phyloP scores from a whole-genome alignment of 2,113 vertebrate species.

The Phrynocephalus versicolor region DNA sequence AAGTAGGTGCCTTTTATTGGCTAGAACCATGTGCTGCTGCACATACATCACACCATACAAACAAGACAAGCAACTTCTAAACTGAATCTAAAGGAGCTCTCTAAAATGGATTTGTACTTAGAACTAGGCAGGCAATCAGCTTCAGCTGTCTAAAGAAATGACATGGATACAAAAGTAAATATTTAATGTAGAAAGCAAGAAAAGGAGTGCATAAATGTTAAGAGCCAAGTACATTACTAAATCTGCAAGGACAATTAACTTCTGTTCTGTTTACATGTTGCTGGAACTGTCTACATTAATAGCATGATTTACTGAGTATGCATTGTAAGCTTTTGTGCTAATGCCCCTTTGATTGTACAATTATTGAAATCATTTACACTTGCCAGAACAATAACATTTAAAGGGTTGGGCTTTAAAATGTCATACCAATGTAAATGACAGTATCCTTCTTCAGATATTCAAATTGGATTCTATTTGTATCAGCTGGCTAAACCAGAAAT shows the following conservation, averaged over 20 bases:
- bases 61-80: neutral
- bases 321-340: neutral
- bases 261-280: constrained; percentile 7
- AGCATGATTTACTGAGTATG: constrained; percentile 14
- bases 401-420: constrained; percentile 6
- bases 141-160: constrained; percentile 1
- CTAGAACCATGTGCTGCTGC: neutral
- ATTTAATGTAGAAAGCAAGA: neutral
- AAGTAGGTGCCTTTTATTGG: neutral
- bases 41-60: neutral
- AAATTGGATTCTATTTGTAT: neutral
- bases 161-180: constrained; percentile 26
- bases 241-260: constrained; percentile 19
- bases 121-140: neutral
- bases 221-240: constrained; percentile 2
- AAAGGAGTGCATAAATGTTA: neutral
- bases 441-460: neutral
- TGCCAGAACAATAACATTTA: constrained; percentile 6
- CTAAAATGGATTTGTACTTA: neutral
- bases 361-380: constrained; percentile 16
- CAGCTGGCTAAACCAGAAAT: neutral
- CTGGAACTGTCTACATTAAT: constrained; percentile 3
- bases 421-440: neutral
- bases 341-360: neutral
- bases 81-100: neutral